Evolutionary conservation across 2,113 vertebrate species (phyloP), one percentile per base, ranked within the genome.

Genomic region (Sitta europaea): DNA sequence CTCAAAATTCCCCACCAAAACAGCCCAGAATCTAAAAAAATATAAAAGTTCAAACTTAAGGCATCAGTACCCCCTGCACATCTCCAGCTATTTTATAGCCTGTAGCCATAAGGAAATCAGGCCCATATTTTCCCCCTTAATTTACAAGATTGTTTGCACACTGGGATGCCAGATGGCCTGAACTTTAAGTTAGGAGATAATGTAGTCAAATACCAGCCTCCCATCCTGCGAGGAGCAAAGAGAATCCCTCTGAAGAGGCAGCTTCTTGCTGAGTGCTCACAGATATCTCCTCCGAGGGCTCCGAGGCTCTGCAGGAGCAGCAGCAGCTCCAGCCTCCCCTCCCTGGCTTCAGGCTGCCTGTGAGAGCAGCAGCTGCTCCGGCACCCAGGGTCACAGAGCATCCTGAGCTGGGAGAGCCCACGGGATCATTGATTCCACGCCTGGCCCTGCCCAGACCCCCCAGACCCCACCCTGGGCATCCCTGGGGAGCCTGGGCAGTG

Each of bases 71-170:
- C 59, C 90, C 94, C 92, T 80, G 70, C 94, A 89, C 73, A 78
- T 94, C 88, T 9, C 85, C 82, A 68, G 88, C 82, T 78, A 29
- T 88, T 90, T 80, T 40, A 42, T 55, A 88, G 96, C 95, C 97
- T 95, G 59, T 4, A 83, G 94, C 96, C 96, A 90, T 43, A 83
- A 97, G 97, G 96, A 92, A 98, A 86, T 62, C 95, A 80, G 95
- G 96, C 94, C 94, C 95, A 71, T 97, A 97, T 96, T 97, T 98
- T 91, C 57, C 94, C 95, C 94, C 86, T 88, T 97, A 97, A 97
- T 97, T 98, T 96, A 95, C 97, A 97, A 94, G 97, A 94, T 66
- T 97, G 96, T 98, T 98, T 97, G 96, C 97, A 97, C 97, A 96
- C 96, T 95, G 91, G 96, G 94, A 91, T 95, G 95, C 97, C 97